Percentiles rank a stretch among this genome's conserved stretches.
Conservation (phyloP, 2,797 vertebrate genomes). For the Pogonophryne albipinna region DNA sequence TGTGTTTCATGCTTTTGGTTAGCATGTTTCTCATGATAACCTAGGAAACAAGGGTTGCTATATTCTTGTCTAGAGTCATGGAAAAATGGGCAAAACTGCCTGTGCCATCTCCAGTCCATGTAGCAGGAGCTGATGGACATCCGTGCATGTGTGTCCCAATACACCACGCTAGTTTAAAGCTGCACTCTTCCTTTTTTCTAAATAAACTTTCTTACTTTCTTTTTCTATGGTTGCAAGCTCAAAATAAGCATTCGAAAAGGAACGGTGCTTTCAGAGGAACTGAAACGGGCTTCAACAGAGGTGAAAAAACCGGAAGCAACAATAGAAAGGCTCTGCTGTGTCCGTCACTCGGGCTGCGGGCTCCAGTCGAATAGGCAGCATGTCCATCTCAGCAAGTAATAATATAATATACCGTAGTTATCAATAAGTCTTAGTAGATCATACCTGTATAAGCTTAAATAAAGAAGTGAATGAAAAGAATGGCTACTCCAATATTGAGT, state of each 20-base stretch:
- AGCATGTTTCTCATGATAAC: slow-evolving; percentile 51
- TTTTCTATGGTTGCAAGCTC: slow-evolving; percentile 57
- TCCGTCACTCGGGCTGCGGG: slow-evolving; percentile 71
- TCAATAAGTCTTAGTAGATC: slow-evolving; percentile 78
- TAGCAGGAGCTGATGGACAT: slow-evolving; percentile 43
- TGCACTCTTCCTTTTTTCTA: slow-evolving; percentile 32
- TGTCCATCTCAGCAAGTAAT: slow-evolving; percentile 71
- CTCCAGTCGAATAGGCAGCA: slow-evolving; percentile 72
- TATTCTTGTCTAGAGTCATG: slow-evolving; percentile 52
- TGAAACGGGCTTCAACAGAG: slow-evolving; percentile 61
- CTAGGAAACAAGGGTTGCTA: slow-evolving; percentile 53
- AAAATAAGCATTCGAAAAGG: slow-evolving; percentile 62
- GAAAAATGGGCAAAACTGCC: slow-evolving; percentile 57
- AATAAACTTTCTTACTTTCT: slow-evolving; percentile 24
- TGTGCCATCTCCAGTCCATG: slow-evolving; percentile 57
- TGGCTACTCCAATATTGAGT: slow-evolving; percentile 99
- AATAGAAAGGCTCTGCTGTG: slow-evolving; percentile 76
- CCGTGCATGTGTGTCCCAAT: slow-evolving; percentile 55
- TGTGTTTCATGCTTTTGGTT: slow-evolving; percentile 45
- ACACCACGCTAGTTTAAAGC: slow-evolving; percentile 50
- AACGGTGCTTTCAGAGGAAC: slow-evolving; percentile 57
- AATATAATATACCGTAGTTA: slow-evolving; percentile 77
- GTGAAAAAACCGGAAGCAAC: slow-evolving; percentile 73
- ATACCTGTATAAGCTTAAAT: slow-evolving; percentile 90
- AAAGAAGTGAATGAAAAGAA: slow-evolving; percentile 99